Percentiles rank a stretch among this genome's conserved stretches.
phyloP scores from a whole-genome alignment of 2,113 vertebrate genomes.

The Microcebus tavaratra region DNA sequence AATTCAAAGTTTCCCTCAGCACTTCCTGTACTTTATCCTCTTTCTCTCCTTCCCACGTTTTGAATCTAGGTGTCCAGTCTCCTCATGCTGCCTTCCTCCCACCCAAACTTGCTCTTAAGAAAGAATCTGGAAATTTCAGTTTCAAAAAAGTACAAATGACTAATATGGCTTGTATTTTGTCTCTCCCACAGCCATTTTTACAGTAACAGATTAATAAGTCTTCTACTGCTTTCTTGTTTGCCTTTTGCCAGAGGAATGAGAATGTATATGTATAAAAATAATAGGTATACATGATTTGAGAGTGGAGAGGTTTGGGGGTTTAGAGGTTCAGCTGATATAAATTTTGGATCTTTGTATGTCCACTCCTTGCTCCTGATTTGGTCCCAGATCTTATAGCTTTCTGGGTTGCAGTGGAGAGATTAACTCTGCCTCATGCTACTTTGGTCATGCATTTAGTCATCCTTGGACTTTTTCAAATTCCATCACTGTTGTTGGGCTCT shows the following conservation, averaged over 20 bases:
- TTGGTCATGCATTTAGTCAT: background rate
- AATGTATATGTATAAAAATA: background rate
- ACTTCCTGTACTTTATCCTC: background rate
- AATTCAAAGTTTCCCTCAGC: background rate
- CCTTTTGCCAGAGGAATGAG: background rate
- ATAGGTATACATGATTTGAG: background rate
- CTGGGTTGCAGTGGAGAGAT: accelerated
- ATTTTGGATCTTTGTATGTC: background rate
- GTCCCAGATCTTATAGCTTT: background rate
- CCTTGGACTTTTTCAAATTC: background rate
- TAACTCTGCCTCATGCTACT: background rate
- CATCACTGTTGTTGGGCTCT: background rate
- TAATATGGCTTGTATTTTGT: background rate
- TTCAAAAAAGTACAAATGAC: background rate
- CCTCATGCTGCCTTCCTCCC: background rate
- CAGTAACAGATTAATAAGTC: background rate
- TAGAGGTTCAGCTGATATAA: background rate
- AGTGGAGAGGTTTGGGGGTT: background rate
- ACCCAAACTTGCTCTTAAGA: background rate
- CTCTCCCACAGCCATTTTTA: background rate
- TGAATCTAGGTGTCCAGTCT: background rate
- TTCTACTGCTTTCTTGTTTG: background rate
- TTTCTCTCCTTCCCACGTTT: background rate
- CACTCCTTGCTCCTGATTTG: background rate
- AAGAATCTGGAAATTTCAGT: background rate